phyloP scores from a whole-genome alignment of 2,797 vertebrate species.

The Pteropus rufus region DNA sequence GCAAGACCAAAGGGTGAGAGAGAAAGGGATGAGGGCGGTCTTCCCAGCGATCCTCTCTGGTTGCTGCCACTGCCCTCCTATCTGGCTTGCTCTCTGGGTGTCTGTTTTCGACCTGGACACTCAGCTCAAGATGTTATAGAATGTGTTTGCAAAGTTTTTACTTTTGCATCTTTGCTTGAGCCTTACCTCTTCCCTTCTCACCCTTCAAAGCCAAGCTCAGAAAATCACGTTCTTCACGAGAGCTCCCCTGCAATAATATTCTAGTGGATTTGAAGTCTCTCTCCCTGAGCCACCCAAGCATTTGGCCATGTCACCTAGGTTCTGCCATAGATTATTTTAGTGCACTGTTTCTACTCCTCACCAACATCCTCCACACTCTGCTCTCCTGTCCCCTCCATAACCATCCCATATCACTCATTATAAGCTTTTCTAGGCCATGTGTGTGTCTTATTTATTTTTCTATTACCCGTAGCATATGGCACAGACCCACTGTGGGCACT shows the following conservation, averaged over 20 bases:
- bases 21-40: background rate
- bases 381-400: background rate
- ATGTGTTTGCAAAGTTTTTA: background rate
- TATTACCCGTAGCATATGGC: background rate
- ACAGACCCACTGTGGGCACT: background rate
- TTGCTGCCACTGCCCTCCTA: background rate
- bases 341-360: background rate
- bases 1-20: no score
- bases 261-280: background rate
- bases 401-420: background rate
- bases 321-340: background rate
- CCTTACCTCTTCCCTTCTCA: background rate
- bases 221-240: background rate
- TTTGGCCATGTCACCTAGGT: background rate
- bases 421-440: background rate
- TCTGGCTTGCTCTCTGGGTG: background rate
- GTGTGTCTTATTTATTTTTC: background rate
- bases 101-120: background rate
- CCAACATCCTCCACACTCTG: background rate
- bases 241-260: background rate
- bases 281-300: background rate
- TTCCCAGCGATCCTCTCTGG: fast-evolving
- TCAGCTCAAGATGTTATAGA: background rate
- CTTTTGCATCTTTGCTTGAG: background rate
- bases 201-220: background rate